Base-by-base conservation (phyloP, 2,888 invertebrate genomes). In the Metopia argyrocephala region DNA sequence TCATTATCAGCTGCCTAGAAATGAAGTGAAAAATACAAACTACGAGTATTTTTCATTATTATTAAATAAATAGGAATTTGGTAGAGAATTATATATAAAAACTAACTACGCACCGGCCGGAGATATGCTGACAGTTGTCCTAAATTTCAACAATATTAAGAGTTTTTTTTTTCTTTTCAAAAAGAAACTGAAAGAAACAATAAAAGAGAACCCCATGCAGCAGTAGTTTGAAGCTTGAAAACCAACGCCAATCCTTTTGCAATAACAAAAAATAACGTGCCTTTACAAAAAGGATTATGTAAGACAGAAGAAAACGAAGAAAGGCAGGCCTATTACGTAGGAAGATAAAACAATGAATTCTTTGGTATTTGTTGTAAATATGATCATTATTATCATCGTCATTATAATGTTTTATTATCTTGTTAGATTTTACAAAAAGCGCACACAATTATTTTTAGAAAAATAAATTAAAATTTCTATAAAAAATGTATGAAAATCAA, bases 201-300 rank as follows among this genome's bases (percentile, higher is more conserved):
- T 38, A 70, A 15, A 15, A 28, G 27, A 15, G 75, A 79, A 75
- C 70, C 59, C 75, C 70, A 75, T 66, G 79, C 25, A 64, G 27
- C 3, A 75, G 54, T 31, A 64, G 46, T 52, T 74, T 31, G 64
- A 70, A 69, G 69, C n/a, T n/a, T n/a, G n/a, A n/a, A n/a, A 79
- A 75, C 70, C 61, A 61, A 73, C 76, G 64, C 28, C 81, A 81
- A 81, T 81, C 81, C 78, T 81, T 78, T 81, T 45, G 65, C 57
- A 71, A 48, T 5, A 20, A 23, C 27, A 68, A 69, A 64, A 79
- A 45, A 62, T 73, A 82, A 86, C 88, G 87, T 88, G 88, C 84
- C 85, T 84, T 85, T 85, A 88, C 88, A 87, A 88, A 88, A 88
- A 88, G 87, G 87, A 88, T 88, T 88, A 88, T 86, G 86, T 86